Percentiles rank a stretch among this genome's conserved stretches.
Evolutionary conservation across 2,797 vertebrate genomes (phyloP).

Genomic region (Pangasius mekongensis): DNA sequence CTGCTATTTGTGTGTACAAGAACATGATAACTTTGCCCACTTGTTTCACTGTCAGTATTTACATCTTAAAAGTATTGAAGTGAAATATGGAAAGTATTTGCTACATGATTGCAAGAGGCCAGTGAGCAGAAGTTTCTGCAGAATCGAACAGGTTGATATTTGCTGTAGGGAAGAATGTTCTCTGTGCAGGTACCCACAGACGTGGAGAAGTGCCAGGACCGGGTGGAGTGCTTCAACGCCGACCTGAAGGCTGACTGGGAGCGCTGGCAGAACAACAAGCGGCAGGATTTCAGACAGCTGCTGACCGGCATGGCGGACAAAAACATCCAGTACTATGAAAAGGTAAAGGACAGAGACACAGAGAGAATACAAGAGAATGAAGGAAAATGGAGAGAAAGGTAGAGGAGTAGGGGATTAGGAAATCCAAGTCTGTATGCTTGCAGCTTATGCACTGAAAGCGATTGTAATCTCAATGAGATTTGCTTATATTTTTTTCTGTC

Average conservation of each 20-base stretch:
- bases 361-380: background rate
- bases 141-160: background rate
- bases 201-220: slow-evolving; percentile 95
- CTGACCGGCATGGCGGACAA: slow-evolving; percentile 93
- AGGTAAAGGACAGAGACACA: slow-evolving; percentile 74
- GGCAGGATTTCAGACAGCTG: slow-evolving; percentile 94
- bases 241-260: slow-evolving; percentile 99
- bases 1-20: background rate
- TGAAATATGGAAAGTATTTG: background rate
- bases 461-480: background rate
- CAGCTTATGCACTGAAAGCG: background rate
- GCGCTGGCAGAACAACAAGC: slow-evolving; percentile 96
- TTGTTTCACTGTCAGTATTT: background rate
- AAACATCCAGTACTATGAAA: slow-evolving; percentile 95
- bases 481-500: too few species aligned
- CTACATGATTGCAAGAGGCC: background rate
- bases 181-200: slow-evolving; percentile 84
- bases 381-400: background rate
- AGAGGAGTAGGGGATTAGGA: background rate
- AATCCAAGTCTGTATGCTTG: background rate
- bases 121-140: background rate
- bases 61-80: background rate
- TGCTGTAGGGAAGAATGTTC: background rate
- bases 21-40: background rate
- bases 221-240: slow-evolving; percentile 95